These are phyloP conservation scores for Leptodon cayanensis DNA, from an alignment of 2,797 vertebrate genomes.

Conservation along the genomic window DNA sequence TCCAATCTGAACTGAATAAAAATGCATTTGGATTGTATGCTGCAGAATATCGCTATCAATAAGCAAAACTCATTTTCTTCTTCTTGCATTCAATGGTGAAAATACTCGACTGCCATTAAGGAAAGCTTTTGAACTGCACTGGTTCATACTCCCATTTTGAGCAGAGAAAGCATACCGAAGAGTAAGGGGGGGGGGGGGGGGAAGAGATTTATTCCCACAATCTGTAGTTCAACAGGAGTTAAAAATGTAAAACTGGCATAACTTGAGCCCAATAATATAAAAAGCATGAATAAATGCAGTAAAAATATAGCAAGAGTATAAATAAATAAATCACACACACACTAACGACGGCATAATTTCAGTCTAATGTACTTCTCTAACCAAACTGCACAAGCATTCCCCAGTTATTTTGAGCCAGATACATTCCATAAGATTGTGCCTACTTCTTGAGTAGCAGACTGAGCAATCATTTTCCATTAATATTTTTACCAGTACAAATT, in stretches of 20 bases:
- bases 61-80: neutral
- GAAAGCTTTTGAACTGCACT: neutral
- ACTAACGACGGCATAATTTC: neutral
- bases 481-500: conserved; percentile 12
- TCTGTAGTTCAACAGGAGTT: neutral
- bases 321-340: neutral
- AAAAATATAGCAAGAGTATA: neutral
- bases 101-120: neutral
- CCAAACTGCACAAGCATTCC: neutral
- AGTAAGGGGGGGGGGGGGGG: no score
- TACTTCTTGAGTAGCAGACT: neutral
- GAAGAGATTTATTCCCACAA: neutral
- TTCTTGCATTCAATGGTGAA: neutral
- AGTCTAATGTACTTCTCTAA: neutral
- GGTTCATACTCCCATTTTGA: neutral
- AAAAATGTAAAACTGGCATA: neutral
- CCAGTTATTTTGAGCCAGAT: neutral
- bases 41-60: neutral
- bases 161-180: neutral
- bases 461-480: conserved; percentile 1
- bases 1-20: neutral
- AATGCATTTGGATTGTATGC: neutral
- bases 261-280: neutral
- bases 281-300: neutral
- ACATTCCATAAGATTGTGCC: neutral